Evolutionary conservation across 2,113 vertebrate genomes (phyloP), one percentile per base, ranked within the genome.

Genomic region (Colistium nudipinnis): DNA sequence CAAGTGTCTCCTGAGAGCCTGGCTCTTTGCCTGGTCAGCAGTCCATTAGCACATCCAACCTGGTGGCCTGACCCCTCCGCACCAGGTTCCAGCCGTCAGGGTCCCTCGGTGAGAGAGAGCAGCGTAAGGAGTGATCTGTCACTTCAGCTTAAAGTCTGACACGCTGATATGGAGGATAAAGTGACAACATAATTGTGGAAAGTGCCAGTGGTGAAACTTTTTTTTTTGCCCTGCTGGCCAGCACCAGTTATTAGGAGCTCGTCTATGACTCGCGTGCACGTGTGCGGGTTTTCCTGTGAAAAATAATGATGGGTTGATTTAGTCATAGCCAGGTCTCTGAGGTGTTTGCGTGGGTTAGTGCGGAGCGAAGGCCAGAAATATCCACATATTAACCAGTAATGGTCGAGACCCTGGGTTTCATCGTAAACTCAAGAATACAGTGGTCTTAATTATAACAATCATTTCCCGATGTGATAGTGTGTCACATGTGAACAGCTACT

Each of bases 31-130:
- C 73, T 76, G 85, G 77, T 85, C 87, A 89, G 85, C 85, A 87
- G 81, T 88, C 74, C 80, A 88, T 89, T 87, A 88, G 80, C 74
- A 67, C 80, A 80, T 47, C 70, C 83, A 81, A 83, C 82, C 80
- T 81, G 72, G 62, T 82, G 80, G 74, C 62, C 70, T 86, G 85
- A 90, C 84, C 83, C 78, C 77, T 78, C 68, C 64, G 78, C 75
- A 81, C 78, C 69, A 1, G 70, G 75, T 68, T 76, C 53, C 48
- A 80, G 81, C 68, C 64, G 20, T 85, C 72, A 63, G 61, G 68
- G 70, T 86, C 73, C 82, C 85, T 69, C 64, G 60, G 76, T 31
- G 41, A 53, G 56, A 70, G 70, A 69, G 70, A 66, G 81, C 72
- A 57, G 71, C 69, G 61, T 57, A 81, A 85, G 70, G 77, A 87